Percentiles rank a stretch among this genome's conserved stretches.
Conservation (phyloP, 2,113 vertebrate genomes). For the Sprattus sprattus region DNA sequence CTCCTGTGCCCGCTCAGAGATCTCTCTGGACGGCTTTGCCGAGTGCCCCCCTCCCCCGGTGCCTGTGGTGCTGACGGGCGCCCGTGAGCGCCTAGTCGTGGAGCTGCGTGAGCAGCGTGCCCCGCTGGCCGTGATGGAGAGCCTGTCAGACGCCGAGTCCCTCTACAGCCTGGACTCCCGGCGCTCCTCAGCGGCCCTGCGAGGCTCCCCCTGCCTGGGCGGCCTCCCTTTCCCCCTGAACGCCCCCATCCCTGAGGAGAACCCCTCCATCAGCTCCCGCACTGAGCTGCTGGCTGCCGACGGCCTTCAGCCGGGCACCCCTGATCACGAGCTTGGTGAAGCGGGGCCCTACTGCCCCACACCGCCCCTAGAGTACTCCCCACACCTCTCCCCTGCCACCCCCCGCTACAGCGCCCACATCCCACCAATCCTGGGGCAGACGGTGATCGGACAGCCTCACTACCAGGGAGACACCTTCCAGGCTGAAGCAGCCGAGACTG, state of each 20-base stretch:
- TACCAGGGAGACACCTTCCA: conserved; percentile 47
- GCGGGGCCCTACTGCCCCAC: conserved; percentile 68
- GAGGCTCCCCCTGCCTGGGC: conserved; percentile 91
- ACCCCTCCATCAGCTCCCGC: conserved; percentile 94
- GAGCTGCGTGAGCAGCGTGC: conserved; percentile 91
- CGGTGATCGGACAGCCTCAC: conserved; percentile 57
- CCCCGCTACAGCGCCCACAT: conserved; percentile 62
- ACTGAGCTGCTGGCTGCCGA: conserved; percentile 93
- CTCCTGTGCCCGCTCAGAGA: conserved; percentile 93
- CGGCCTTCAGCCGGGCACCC: conserved; percentile 82
- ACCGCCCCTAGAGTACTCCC: conserved; percentile 57
- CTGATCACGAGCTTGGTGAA: conserved; percentile 70
- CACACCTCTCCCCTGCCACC: conserved; percentile 58
- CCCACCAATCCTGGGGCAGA: conserved; percentile 62
- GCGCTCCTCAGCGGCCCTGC: conserved; percentile 90
- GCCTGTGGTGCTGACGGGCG: conserved; percentile 90
- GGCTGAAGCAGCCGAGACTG: conserved; percentile 44
- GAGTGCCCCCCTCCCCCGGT: conserved; percentile 89
- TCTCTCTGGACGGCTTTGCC: conserved; percentile 93
- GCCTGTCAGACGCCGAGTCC: conserved; percentile 93
- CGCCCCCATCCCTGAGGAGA: conserved; percentile 92
- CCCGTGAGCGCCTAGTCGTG: conserved; percentile 85
- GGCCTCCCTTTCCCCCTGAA: conserved; percentile 91
- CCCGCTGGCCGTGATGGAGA: conserved; percentile 94
- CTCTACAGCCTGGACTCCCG: conserved; percentile 95